phyloP scores from a whole-genome alignment of 1,140 invertebrate species.

The Hyphantria cunea region DNA sequence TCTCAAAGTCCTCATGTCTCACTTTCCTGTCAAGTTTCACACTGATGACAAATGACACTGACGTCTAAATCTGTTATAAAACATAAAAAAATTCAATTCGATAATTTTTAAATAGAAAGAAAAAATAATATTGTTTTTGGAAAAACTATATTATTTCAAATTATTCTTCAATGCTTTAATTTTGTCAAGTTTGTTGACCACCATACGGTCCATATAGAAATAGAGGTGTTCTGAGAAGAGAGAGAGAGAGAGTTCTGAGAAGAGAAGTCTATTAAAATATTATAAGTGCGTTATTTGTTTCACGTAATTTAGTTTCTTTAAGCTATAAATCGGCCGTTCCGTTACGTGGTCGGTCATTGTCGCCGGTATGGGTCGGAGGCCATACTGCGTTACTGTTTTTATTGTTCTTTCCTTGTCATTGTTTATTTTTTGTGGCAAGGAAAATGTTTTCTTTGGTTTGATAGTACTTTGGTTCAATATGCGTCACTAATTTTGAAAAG shows the following conservation, averaged over 20 bases:
- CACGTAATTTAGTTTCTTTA: slow-evolving; percentile 13
- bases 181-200: no score
- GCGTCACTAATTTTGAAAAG: not conserved
- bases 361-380: slow-evolving; percentile 18
- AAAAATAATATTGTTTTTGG: no score
- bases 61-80: no score
- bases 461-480: not conserved
- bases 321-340: slow-evolving; percentile 26
- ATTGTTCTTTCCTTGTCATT: slow-evolving; percentile 16
- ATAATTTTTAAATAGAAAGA: no score
- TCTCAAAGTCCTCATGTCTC: not conserved
- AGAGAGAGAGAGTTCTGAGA: no score
- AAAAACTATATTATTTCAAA: no score
- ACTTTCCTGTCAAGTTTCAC: not conserved
- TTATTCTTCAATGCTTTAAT: no score
- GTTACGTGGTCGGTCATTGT: slow-evolving; percentile 28
- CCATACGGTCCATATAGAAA: no score
- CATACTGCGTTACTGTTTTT: slow-evolving; percentile 7
- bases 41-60: not conserved
- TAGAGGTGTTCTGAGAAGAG: no score
- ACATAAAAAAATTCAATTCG: no score
- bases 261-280: not conserved
- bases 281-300: not conserved
- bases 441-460: not conserved
- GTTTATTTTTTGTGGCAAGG: slow-evolving; percentile 4